Base-by-base conservation (phyloP, 2,888 invertebrate genomes). In the Ypsolopha scabrella region DNA sequence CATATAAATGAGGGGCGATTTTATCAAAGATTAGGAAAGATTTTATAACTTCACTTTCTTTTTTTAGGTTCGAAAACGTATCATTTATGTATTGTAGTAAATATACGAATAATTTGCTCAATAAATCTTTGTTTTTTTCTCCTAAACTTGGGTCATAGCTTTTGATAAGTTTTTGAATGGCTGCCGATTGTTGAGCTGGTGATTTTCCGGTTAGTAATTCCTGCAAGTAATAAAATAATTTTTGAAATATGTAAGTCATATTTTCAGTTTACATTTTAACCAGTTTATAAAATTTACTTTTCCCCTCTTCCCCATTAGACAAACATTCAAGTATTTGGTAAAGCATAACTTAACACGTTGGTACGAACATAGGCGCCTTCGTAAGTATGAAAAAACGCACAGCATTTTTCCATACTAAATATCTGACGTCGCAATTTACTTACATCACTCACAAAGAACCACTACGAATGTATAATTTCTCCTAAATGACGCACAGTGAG, bases 81-180 rank as follows among this genome's bases (percentile, higher is more conserved):
- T 94, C 93, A 62, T 94, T 91, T 7, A 94, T 76, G 65, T 94
- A 91, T 70, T 96, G 94, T 36, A 97, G 70, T 57, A 96, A 72
- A 65, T 92, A 93, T 0, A 90, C 90, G 68, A 94, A 95, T 1
- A 98, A 72, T 60, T 89, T 87, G 51, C 90, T 89, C 9, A 97
- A 80, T 64, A 92, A 90, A 38, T 92, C 91, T 68, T 94, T 94
- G 67, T 97, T 97, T 11, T 90, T 90, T 57, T 90, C 91, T 6
- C 90, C 90, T 50, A 96, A 74, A 63, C 94, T 91, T 2, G 94
- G 94, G 74, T 97, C 94, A 77, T 95, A 93, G 64, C 93, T 94
- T 78, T 96, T 96, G 13, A 97, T 92, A 58, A 98, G 90, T 62
- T 94, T 90, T 64, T 94, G 92, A 47, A 97, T 68, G 8, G 95